These are phyloP conservation scores for Junonia oenone DNA, from an alignment of 2,888 invertebrate genomes.

Conservation along the genomic window DNA sequence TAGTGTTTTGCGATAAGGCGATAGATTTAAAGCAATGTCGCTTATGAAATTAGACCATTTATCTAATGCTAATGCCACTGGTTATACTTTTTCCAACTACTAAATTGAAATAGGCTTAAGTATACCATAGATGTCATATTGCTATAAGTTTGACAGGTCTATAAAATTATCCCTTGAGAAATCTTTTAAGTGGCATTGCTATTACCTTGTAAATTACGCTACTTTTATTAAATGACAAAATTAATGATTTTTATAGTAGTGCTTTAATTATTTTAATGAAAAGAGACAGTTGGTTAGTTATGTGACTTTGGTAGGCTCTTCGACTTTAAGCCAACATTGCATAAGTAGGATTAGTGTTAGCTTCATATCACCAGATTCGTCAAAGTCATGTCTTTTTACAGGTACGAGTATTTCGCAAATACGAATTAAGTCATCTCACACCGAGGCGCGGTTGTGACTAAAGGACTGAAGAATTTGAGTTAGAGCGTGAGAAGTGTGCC, in stretches of 20 bases:
- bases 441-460: constrained; percentile 28
- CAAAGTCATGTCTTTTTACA: constrained; percentile 24
- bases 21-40: neutral
- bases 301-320: neutral
- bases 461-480: constrained; percentile 29
- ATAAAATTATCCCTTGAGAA: neutral
- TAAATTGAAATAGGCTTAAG: neutral
- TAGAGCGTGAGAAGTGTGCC: constrained; percentile 36
- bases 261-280: neutral
- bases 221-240: neutral
- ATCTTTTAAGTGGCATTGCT: neutral
- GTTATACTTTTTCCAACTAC: neutral
- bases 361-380: constrained; percentile 18
- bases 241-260: neutral
- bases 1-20: constrained; percentile 16
- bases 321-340: constrained; percentile 3
- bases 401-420: constrained; percentile 26
- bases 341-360: neutral
- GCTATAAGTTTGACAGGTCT: neutral
- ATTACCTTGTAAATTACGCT: neutral
- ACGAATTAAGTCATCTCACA: constrained; percentile 26
- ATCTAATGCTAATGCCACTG: neutral
- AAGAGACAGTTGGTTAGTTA: neutral
- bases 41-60: neutral
- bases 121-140: neutral